Conservation (phyloP, 2,797 vertebrate genomes). For the Gephyroberyx darwinii region DNA sequence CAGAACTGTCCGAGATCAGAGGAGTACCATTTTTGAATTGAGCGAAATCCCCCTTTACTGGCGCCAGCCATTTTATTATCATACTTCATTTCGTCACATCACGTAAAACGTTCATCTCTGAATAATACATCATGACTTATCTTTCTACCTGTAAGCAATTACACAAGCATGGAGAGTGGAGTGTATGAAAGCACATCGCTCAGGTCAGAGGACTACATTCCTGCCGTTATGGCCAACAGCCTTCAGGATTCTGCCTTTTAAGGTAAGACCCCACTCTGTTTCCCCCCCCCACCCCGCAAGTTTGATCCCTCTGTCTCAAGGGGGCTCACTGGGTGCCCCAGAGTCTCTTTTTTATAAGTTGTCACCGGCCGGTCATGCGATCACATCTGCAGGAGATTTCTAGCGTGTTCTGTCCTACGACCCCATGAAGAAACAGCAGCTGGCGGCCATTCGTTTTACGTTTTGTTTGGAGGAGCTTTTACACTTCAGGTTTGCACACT, state of each 20-base stretch:
- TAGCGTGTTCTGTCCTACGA: conserved; percentile 57
- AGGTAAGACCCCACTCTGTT: conserved; percentile 74
- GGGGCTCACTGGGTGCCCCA: conserved; percentile 57
- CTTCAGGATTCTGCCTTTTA: conserved; percentile 79
- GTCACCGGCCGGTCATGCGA: conserved; percentile 71
- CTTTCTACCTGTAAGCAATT: conserved; percentile 29
- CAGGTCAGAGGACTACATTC: conserved; percentile 67
- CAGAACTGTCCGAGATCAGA: conserved; percentile 5
- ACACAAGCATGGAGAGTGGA: conserved; percentile 21
- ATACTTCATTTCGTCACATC: conserved; percentile 16
- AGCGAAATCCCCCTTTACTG: neutral
- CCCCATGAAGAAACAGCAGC: conserved; percentile 67
- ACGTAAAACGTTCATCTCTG: neutral
- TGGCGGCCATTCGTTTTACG: conserved; percentile 66
- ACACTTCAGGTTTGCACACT: conserved; percentile 63
- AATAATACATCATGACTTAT: neutral
- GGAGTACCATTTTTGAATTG: too few relatives aligned
- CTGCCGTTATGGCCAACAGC: conserved; percentile 49
- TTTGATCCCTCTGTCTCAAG: conserved; percentile 52
- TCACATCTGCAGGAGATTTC: conserved; percentile 75
- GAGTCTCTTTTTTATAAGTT: conserved; percentile 69
- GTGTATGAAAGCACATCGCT: conserved; percentile 36
- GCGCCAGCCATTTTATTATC: neutral
- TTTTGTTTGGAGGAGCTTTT: conserved; percentile 76
- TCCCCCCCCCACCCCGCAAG: conserved; percentile 50